phyloP scores from a whole-genome alignment of 2,797 vertebrate genomes.

The Crypturellus tataupa region DNA sequence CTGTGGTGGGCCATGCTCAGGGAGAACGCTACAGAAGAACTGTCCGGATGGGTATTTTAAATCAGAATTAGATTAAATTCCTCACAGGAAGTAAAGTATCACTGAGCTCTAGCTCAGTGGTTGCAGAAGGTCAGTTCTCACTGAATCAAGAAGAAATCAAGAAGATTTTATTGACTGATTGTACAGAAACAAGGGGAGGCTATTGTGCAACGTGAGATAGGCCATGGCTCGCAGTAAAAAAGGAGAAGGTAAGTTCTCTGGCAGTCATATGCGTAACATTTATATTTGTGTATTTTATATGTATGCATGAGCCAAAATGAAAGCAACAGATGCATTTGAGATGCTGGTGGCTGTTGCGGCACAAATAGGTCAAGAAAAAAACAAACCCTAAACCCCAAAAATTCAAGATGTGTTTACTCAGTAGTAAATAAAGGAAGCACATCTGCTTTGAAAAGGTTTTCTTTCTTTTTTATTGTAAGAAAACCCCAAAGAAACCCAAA shows the following conservation, averaged over 20 bases:
- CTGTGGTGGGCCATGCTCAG: neutral
- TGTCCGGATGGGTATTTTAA: neutral
- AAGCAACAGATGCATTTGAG: neutral
- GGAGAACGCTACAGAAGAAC: neutral
- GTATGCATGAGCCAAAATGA: neutral
- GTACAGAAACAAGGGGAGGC: neutral
- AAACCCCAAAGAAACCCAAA: neutral
- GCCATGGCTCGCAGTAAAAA: neutral
- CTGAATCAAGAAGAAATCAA: neutral
- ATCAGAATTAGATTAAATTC: neutral
- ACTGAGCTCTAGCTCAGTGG: neutral
- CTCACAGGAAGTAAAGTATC: neutral
- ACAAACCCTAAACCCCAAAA: neutral
- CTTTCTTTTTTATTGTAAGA: neutral
- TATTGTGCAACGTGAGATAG: neutral
- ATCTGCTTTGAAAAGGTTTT: neutral
- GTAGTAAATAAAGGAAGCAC: neutral
- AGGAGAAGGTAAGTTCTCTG: neutral
- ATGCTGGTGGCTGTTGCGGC: neutral
- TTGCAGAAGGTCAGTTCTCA: neutral
- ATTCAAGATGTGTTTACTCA: neutral
- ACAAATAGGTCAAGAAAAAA: neutral
- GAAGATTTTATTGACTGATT: neutral
- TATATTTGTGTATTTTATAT: neutral
- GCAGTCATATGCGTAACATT: neutral